Evolutionary conservation across 2,113 vertebrate species (phyloP), one percentile per base, ranked within the genome.

Genomic region (Athene noctua): DNA sequence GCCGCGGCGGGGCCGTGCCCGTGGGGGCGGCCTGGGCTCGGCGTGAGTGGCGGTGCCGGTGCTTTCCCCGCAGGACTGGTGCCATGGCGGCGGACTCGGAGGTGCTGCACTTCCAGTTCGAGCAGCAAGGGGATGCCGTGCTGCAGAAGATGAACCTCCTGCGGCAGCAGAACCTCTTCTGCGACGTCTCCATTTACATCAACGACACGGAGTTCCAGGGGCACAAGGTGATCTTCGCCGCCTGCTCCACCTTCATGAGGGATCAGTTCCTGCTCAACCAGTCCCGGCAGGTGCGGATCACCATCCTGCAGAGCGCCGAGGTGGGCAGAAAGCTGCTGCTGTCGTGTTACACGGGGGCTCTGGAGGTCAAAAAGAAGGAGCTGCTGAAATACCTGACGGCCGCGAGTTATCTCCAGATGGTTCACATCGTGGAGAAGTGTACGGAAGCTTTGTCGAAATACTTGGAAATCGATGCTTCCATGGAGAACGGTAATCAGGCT

Each of bases 131-230:
- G 38, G 98, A 98, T 87, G 97, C 97, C 21, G 96, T 98, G 92
- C 94, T 98, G 94, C 98, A 98, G 89, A 98, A 98, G 97, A 98
- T 98, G 98, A 98, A 98, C 93, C 97, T 98, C 49, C 90, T 98
- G 96, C 95, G 98, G 89, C 98, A 98, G 89, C 98, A 98, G 91
- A 98, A 98, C 96, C 98, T 98, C 74, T 98, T 98, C 90, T 98
- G 98, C 88, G 98, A 98, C 80, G 98, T 98, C 15, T 98, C 98
- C 8, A 97, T 98, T 72, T 98, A 98, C 83, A 98, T 98, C 93
- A 98, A 98, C 92, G 98, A 98, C 90, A 98, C 98, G 5, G 98
- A 98, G 90, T 98, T 98, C 95, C 98, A 98, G n/a, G 98, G 98
- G 2, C 98, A 98, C 92, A 98, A 98, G 92, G 98, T 98, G 72